phyloP scores from a whole-genome alignment of 2,797 vertebrate genomes.

The Hylomyscus alleni region DNA sequence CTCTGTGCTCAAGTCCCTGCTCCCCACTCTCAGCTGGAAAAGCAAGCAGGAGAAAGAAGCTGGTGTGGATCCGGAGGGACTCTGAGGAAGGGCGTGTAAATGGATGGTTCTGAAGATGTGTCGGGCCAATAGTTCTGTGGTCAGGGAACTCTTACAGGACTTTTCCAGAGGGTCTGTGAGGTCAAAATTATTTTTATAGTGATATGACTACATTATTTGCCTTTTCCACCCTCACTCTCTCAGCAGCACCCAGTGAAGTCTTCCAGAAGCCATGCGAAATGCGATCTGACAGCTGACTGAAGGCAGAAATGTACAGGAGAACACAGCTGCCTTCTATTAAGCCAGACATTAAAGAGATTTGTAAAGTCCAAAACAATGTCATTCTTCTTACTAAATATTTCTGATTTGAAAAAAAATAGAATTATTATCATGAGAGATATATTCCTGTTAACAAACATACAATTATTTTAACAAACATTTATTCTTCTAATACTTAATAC shows the following conservation, averaged over 20 bases:
- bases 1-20: background rate
- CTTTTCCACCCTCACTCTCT: constrained; percentile 69
- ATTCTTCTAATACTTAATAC: constrained; percentile 37
- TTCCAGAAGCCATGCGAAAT: constrained; percentile 71
- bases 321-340: constrained; percentile 77
- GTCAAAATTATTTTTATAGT: constrained; percentile 79
- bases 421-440: constrained; percentile 48
- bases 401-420: constrained; percentile 45
- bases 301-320: constrained; percentile 64
- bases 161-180: constrained; percentile 27
- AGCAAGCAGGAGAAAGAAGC: background rate
- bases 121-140: constrained; percentile 48
- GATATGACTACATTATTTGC: constrained; percentile 65
- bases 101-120: constrained; percentile 8
- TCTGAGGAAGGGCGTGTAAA: background rate
- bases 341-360: constrained; percentile 65
- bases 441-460: constrained; percentile 6
- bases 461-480: constrained; percentile 3
- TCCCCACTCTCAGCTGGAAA: background rate
- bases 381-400: constrained; percentile 49
- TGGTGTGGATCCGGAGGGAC: background rate
- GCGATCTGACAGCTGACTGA: constrained; percentile 73
- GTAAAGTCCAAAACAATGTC: constrained; percentile 47
- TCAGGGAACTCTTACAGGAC: constrained; percentile 36
- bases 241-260: constrained; percentile 53